Base-by-base conservation (phyloP, 2,113 vertebrate genomes). In the Apus apus region DNA sequence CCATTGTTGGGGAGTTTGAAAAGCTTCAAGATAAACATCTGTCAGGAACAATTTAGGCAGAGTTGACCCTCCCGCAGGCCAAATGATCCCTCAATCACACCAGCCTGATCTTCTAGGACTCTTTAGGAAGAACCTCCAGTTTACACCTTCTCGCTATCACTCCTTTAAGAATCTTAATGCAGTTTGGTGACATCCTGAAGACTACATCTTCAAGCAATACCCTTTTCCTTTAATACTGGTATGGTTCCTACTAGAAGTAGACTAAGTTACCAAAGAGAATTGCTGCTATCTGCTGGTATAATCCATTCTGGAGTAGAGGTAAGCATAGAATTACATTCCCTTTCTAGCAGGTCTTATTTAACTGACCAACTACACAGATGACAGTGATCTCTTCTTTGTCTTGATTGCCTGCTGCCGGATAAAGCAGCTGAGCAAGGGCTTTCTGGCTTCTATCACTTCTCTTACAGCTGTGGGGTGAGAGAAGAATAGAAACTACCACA, bases 11-110 rank as follows among this genome's bases (percentile, higher is more conserved):
- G 46, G 62, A 86, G 62, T 75, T 83, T 75, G 68, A 43, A 83
- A 92, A 92, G 62, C 81, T 79, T 83, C 72, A 66, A 66, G 67
- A 70, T 34, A 75, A 94, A 75, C 53, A 79, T 83, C 81, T 87
- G 67, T 72, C 73, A 87, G 68, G 62, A 61, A 38, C 25, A 66
- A 92, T 71, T 94, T 40, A 79, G 85, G 40, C 80, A 79, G 80
- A 82, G 40, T 30, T 66, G 62, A 56, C 65, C 53, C 57, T 89
- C 51, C 26, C 21, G 79, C 34, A 40, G 62, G 77, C 26, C 11
- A 66, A 48, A 48, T 11, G 29, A 80, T 57, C 38, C 70, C 57
- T 71, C 51, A 45, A 73, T 84, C 25, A 43, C n/a, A 57, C 32
- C 22, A 67, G 30, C 57, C 7, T 51, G 57, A 46, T n/a, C 53